Base-by-base conservation (phyloP, 2,797 vertebrate species). In the Pempheris klunzingeri region DNA sequence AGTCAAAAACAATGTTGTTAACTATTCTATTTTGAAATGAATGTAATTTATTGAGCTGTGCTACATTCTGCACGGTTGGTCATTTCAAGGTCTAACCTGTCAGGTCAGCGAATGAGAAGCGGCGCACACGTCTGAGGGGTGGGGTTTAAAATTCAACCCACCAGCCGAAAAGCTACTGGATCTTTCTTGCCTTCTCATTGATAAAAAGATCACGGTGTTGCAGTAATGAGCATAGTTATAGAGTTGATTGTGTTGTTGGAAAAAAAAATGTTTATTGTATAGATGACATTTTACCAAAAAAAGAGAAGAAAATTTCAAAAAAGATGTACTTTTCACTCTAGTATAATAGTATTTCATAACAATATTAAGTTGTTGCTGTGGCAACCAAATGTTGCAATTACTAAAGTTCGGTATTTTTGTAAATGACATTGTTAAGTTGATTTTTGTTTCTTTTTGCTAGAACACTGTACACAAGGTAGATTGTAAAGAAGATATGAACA, bases 1-100 rank as follows among this genome's bases (percentile, higher is more conserved):
- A 92, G 92, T 93, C 88, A 71, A 55, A 88, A 83, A 88, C 81
- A 76, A 92, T 93, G 92, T 93, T 93, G 91, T 95, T 94, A 93
- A 94, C 93, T 95, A 94, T 92, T 92, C 78, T 92, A 90, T 94
- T 95, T 95, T 94, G 90, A 95, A 91, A 94, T 94, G 93, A 96
- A 96, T 95, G 95, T 96, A 96, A 96, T 94, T 96, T 96, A 96
- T 96, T 95, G 90, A 94, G 90, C 92, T 94, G 90, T 88, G 92
- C 92, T 88, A 76, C 78, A 41, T 92, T 88, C 89, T 89, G 90
- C 87, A 85, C 87, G 68, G 86, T 83, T 70, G 75, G 81, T 90
- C 83, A 75, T 85, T 85, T 86, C 71, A 88, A 88, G 86, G 86
- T 87, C 83, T 85, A 77, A 89, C 79, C 82, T 73, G 77, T 88